Base-by-base conservation (phyloP, 2,888 invertebrate species). In the Cylindroiulus punctatus region DNA sequence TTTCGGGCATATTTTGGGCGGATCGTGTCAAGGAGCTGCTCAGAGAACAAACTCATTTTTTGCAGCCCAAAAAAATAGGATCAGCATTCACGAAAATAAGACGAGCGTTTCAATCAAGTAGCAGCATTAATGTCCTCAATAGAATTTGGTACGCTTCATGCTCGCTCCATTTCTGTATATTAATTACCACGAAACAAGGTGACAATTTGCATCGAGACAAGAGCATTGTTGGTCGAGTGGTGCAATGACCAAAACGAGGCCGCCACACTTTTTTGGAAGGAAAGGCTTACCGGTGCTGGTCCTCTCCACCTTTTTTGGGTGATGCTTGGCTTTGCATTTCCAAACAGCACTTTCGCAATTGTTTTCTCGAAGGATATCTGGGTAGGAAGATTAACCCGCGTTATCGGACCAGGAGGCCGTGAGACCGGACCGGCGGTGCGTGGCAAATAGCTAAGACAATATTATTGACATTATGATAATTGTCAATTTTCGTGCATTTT, bases 61-160 rank as follows among this genome's bases (percentile, higher is more conserved):
- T 65, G 17, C 65, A 65, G 19, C 4, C 19, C 2, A 65, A 65
- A 65, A 65, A 65, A 65, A 65, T 65, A 65, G 65, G 65, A 65
- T 65, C 65, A 65, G 65, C 65, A 65, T 65, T 65, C 65, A 65
- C 65, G 22, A 65, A 65, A 65, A 65, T 65, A 65, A 65, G 65
- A 65, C 65, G 65, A 65, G 65, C 65, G 65, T 65, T 65, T 65
- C 65, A 65, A 65, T 65, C 65, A 65, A 65, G 65, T 65, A 10
- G 65, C 26, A 65, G 65, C 65, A 65, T 65, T 65, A 65, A 65
- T 65, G 65, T 65, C 65, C 65, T 65, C 65, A 65, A 65, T 65
- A 65, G 65, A 65, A 65, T 65, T 65, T 65, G 65, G 65, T 65
- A 65, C 65, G 65, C 65, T 65, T 65, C 65, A 65, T 65, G 65